phyloP scores from a whole-genome alignment of 2,888 invertebrate species.

The Selenia dentaria region DNA sequence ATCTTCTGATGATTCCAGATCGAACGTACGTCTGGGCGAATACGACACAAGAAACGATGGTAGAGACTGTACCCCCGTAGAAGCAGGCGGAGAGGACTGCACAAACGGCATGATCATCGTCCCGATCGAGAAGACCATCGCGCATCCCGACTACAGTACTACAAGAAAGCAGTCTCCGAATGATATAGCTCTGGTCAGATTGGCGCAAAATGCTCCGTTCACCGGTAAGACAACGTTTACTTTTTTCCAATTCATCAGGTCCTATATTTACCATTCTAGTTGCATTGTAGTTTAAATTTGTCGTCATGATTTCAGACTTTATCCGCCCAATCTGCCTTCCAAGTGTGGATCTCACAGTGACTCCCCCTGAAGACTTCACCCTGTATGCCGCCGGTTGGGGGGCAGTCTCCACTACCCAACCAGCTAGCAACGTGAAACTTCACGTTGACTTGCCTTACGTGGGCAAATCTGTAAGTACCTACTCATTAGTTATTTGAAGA shows the following conservation, averaged over 20 bases:
- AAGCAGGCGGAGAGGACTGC: constrained; percentile 61
- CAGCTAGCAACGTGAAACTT: constrained; percentile 49
- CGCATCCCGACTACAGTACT: constrained; percentile 68
- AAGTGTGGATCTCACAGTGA: constrained; percentile 41
- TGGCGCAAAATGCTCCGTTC: constrained; percentile 60
- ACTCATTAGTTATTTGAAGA: too few species aligned
- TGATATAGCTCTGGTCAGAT: constrained; percentile 77
- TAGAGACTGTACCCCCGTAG: constrained; percentile 59
- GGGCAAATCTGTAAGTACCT: constrained; percentile 36
- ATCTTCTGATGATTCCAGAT: constrained; percentile 39
- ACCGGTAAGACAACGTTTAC: constrained; percentile 51
- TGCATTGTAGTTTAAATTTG: too few species aligned
- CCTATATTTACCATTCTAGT: too few species aligned
- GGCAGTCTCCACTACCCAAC: constrained; percentile 55
- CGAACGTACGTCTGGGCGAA: constrained; percentile 69
- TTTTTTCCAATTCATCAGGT: too few species aligned
- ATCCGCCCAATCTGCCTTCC: constrained; percentile 71
- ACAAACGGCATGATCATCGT: constrained; percentile 62
- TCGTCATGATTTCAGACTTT: constrained; percentile 70
- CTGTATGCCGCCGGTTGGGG: constrained; percentile 81
- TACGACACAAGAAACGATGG: constrained; percentile 60
- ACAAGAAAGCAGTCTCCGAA: constrained; percentile 37
- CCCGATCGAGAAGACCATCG: constrained; percentile 58
- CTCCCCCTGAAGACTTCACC: constrained; percentile 29
- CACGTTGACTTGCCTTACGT: constrained; percentile 46